These are phyloP conservation scores for Phymatocera aterrima DNA, from an alignment of 2,888 invertebrate species.

Conservation along the genomic window DNA sequence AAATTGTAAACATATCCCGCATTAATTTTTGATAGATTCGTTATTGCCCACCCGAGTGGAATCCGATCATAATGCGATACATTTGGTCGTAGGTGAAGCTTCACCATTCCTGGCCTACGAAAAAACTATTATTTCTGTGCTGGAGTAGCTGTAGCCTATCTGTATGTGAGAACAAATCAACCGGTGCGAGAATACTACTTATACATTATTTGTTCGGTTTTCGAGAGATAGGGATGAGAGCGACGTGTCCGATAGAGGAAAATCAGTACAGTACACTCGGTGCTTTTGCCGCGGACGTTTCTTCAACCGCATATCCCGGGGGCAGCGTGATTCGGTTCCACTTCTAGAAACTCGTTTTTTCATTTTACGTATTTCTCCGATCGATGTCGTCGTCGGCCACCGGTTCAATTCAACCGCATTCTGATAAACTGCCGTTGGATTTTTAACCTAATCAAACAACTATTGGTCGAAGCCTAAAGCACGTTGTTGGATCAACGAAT, in stretches of 20 bases:
- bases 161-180: not conserved
- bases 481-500: slow-evolving; percentile 34
- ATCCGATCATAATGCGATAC: too few relatives aligned
- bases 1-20: too few relatives aligned
- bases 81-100: too few relatives aligned
- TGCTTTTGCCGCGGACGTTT: not conserved
- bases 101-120: too few relatives aligned
- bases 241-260: not conserved
- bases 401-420: not conserved
- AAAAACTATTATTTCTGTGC: not conserved
- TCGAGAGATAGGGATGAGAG: not conserved
- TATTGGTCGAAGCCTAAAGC: not conserved
- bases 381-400: not conserved
- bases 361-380: not conserved
- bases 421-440: slow-evolving; percentile 16
- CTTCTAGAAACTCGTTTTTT: not conserved
- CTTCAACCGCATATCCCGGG: not conserved
- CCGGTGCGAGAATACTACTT: not conserved
- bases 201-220: not conserved
- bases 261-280: not conserved
- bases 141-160: not conserved
- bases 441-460: slow-evolving; percentile 16
- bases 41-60: too few relatives aligned
- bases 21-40: too few relatives aligned
- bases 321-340: not conserved